Conservation (phyloP, 2,797 vertebrate species). For the Enteromius fasciolatus region DNA sequence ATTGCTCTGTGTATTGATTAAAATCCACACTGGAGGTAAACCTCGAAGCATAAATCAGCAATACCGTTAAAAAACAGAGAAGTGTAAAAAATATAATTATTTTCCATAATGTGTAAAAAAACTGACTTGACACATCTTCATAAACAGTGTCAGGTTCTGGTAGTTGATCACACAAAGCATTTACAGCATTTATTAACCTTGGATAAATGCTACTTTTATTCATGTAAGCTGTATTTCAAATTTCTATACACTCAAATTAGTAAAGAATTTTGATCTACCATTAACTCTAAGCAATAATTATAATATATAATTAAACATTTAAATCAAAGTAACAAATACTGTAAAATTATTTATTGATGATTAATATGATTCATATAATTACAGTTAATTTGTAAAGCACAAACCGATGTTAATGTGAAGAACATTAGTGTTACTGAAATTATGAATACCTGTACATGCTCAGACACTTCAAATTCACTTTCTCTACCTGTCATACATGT, state of each 20-base stretch:
- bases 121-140: not conserved
- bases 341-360: not conserved
- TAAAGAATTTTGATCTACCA: not conserved
- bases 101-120: not conserved
- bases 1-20: constrained; percentile 45
- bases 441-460: not conserved
- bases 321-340: not conserved
- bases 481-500: not conserved
- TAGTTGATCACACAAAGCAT: not conserved
- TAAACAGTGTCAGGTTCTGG: not conserved
- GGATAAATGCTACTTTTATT: not conserved
- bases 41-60: not conserved
- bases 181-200: not conserved
- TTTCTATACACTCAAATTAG: not conserved
- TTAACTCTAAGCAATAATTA: not conserved
- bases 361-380: not conserved
- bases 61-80: not conserved
- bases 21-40: constrained; percentile 23
- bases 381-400: not conserved
- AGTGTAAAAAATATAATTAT: not conserved
- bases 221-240: not conserved
- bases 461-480: not conserved
- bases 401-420: not conserved
- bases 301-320: not conserved
- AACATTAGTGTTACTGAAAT: not conserved